Base-by-base conservation (phyloP, 2,888 invertebrate genomes). In the Patella depressa region DNA sequence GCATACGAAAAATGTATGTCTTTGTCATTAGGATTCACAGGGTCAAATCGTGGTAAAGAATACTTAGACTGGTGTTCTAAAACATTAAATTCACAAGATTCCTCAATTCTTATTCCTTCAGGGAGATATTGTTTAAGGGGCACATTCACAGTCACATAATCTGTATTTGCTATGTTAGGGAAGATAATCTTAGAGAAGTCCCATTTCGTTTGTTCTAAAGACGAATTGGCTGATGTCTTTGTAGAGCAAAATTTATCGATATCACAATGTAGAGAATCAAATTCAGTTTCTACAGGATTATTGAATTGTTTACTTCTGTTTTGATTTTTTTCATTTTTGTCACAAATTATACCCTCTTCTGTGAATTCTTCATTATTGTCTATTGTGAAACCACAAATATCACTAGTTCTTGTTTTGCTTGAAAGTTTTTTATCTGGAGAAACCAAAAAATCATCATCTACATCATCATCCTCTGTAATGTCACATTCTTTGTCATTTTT, bases 1-100 rank as follows among this genome's bases (percentile, higher is more conserved):
- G 81, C 73, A 70, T 84, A 85, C 4, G 88, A 88, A 82, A 86
- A 88, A 24, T 86, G 78, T 57, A 87, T 74, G 4, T 80, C 74
- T 24, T 29, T 17, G 19, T 69, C 29, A 73, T 53, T 69, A 77
- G 9, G 71, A 34, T 19, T 70, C n/a, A 3, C 57, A 45, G 45
- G 45, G 45, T 45, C 45, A 45, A 45, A 45, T 45, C 45, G 45
- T 45, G 45, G 45, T 45, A 45, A 7, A 45, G 45, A 45, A 45
- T 45, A 45, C 45, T 45, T 45, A 45, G 45, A 7, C 45, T 45
- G 45, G 45, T 45, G 45, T 45, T 45, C 45, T 45, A 45, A 45
- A 9, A 72, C 19, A 14, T 70, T 29, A 53, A 70, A 73, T n/a
- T 17, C 29, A 14, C 24, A 70, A 45, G 54, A 34, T 54, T 14